Conservation (phyloP, 2,888 invertebrate species). For the Brachyptera risi region DNA sequence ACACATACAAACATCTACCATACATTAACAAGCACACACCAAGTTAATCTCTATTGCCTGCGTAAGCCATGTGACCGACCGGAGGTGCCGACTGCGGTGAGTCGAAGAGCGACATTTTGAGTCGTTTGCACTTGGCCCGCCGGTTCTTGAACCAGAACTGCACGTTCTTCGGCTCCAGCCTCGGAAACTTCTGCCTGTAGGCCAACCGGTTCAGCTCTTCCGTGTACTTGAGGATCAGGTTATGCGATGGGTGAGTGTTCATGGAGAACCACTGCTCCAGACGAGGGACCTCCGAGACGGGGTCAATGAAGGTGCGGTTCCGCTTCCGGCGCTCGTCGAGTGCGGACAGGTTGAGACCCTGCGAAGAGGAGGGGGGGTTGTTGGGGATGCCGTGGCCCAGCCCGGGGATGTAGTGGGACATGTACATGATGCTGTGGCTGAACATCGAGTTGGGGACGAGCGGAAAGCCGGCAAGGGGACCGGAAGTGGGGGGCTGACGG, state of each 20-base stretch:
- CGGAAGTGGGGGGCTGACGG: constrained; percentile 33
- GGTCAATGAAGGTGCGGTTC: constrained; percentile 98
- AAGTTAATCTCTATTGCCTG: background rate
- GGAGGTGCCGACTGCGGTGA: constrained; percentile 39
- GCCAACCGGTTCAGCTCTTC: constrained; percentile 96
- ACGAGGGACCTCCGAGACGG: constrained; percentile 94
- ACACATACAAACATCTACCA: constrained; percentile 3
- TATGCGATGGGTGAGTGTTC: constrained; percentile 98
- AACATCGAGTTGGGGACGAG: constrained; percentile 86
- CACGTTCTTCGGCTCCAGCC: constrained; percentile 98
- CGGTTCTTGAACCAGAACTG: constrained; percentile 99
- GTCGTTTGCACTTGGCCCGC: constrained; percentile 94
- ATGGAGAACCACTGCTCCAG: constrained; percentile 94
- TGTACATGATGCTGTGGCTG: constrained; percentile 86
- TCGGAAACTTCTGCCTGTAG: constrained; percentile 96
- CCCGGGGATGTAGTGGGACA: constrained; percentile 81
- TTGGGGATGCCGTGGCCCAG: constrained; percentile 35
- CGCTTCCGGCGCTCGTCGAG: constrained; percentile 84
- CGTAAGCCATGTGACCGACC: constrained; percentile 15
- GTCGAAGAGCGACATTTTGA: constrained; percentile 86
- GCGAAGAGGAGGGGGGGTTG: constrained; percentile 14
- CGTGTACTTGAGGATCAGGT: constrained; percentile 95
- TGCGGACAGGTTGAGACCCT: constrained; percentile 32
- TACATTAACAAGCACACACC: background rate
- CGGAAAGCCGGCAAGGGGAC: constrained; percentile 56